Base-by-base conservation (phyloP, 2,797 vertebrate genomes). In the Melanogrammus aeglefinus region DNA sequence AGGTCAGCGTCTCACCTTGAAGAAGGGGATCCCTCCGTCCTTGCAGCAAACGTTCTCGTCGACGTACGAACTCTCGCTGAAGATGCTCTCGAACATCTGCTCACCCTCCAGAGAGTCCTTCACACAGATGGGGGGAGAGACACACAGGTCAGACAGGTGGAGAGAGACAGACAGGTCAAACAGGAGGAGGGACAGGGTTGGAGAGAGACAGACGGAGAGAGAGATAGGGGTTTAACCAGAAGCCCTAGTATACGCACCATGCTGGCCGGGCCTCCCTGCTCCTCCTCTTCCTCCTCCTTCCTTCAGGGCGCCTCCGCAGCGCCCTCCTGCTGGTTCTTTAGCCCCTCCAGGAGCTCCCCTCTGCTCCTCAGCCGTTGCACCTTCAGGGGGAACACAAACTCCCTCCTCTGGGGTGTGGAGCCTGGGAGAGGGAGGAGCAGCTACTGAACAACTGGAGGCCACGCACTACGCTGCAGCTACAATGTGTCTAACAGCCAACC, bases 321-420 rank as follows among this genome's bases (percentile, higher is more conserved):
- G 89, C 89, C n/a, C 57, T 88, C 79, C 78, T 96, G 96, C 75
- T 94, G 93, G 79, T 83, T 86, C 82, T 92, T 93, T 85, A 96
- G 88, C 39, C 92, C 90, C 69, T 95, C 93, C 82, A 98, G 89
- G 8, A 99, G 92, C 41, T 95, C 86, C 0, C 91, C 78, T 38
- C 97, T 94, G 24, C 92, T 92, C 78, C 91, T 91, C 0, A 92
- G 90, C 90, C 92, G 96, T 31, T 80, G 74, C 6, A 98, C 91
- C 0, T 88, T 80, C 70, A 91, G 88, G 10, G 98, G 97, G 77
- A 95, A 99, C 7, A 71, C 69, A 16, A 96, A 98, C 44, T 94
- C 94, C 83, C 91, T 95, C 14, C 97, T 96, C 90, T 97, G 95
- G 24, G 98, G 98, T 5, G 98, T 99, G 1, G 82, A 87, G 76